A percentile compares a stretch with the other conserved stretches of the same genome.
Conservation (phyloP, 2,888 invertebrate species). For the Brachycybe producta region DNA sequence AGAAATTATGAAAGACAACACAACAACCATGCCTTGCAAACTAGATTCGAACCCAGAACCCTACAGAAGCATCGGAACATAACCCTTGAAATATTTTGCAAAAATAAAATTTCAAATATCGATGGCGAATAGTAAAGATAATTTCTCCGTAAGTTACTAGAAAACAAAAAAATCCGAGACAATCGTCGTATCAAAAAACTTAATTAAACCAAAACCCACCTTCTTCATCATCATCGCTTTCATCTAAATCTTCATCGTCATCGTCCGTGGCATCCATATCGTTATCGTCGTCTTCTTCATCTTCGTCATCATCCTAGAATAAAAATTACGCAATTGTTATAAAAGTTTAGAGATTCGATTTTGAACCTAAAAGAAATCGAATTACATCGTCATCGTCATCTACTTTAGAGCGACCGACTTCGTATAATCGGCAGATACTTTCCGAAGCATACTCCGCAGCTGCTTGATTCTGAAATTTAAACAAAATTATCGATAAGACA, state of each 20-base stretch:
- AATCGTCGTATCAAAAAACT: no score
- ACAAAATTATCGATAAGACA: background rate
- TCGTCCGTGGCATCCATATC: slow-evolving; percentile 23
- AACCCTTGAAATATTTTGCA: no score
- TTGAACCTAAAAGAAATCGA: background rate
- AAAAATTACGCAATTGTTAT: background rate
- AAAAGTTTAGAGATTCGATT: background rate
- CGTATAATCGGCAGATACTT: slow-evolving; percentile 79
- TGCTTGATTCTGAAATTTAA: slow-evolving; percentile 19
- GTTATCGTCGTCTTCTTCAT: slow-evolving; percentile 21
- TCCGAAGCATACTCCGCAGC: slow-evolving; percentile 60
- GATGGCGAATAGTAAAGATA: no score
- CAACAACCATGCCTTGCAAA: no score
- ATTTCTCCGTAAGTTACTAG: no score
- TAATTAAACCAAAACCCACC: no score
- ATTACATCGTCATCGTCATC: slow-evolving; percentile 65
- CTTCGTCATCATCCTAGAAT: slow-evolving; percentile 14
- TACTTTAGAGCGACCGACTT: slow-evolving; percentile 74
- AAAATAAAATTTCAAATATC: no score
- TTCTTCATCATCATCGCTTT: slow-evolving; percentile 14
- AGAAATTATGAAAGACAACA: no score
- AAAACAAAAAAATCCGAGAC: no score
- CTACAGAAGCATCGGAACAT: no score
- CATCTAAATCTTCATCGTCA: slow-evolving; percentile 23
- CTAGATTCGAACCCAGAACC: no score